phyloP scores from a whole-genome alignment of 2,888 invertebrate genomes.

The Limenitis camilla region DNA sequence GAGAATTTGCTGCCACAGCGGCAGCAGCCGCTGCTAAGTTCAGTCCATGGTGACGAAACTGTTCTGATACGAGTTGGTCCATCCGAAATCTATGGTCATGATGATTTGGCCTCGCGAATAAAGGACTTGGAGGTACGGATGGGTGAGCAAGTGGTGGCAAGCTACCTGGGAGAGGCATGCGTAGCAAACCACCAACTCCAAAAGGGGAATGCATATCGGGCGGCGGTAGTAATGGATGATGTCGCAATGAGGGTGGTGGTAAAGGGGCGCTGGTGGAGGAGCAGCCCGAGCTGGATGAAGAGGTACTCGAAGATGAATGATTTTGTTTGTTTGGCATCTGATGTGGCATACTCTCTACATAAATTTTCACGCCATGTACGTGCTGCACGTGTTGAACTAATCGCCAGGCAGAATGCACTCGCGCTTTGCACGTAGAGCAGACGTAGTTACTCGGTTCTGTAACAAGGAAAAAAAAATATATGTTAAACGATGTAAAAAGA shows the following conservation, averaged over 20 bases:
- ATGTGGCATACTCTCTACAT: conserved; percentile 78
- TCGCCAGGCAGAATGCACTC: conserved; percentile 95
- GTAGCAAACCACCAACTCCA: conserved; percentile 80
- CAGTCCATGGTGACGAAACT: conserved; percentile 85
- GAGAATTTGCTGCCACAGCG: conserved; percentile 77
- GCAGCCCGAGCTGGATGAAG: conserved; percentile 73
- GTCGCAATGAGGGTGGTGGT: conserved; percentile 77
- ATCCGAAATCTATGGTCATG: conserved; percentile 87
- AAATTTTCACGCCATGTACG: conserved; percentile 94
- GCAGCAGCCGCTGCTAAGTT: conserved; percentile 85
- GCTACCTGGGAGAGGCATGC: conserved; percentile 82
- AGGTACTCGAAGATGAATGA: conserved; percentile 74
- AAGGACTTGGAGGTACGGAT: conserved; percentile 81
- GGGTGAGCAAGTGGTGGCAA: conserved; percentile 78
- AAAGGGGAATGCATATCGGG: conserved; percentile 85
- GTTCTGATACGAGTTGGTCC: conserved; percentile 88
- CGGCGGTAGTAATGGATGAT: conserved; percentile 80
- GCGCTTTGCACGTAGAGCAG: conserved; percentile 94
- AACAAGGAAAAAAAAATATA: conserved; percentile 45
- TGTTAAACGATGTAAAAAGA: conserved; percentile 26
- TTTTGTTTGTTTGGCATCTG: conserved; percentile 64
- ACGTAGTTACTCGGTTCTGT: conserved; percentile 96
- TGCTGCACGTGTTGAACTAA: conserved; percentile 96
- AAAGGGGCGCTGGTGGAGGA: conserved; percentile 71
- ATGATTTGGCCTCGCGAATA: conserved; percentile 84